Base-by-base conservation (phyloP, 2,797 vertebrate species). In the Acrossocheilus wenchowensis region DNA sequence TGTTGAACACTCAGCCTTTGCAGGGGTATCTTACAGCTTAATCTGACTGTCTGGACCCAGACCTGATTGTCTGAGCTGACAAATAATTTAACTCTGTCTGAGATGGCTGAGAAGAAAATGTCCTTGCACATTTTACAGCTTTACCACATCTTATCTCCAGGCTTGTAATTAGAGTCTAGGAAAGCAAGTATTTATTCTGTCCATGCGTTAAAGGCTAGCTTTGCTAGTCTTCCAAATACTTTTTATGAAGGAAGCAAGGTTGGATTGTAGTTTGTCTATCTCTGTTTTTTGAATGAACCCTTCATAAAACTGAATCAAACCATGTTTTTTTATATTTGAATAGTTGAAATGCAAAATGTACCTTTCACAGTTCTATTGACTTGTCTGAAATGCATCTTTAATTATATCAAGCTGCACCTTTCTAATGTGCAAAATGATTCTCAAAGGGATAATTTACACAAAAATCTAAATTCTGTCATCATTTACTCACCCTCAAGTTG, bases 21-120 rank as follows among this genome's bases (percentile, higher is more conserved):
- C 43, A n/a, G 36, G 69, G 87, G 64, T 82, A 85, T 81, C 68
- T 85, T 69, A 82, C 83, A 82, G 73, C 62, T 88, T 81, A 81
- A 84, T 86, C 80, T 78, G 62, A 60, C 69, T 26, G 75, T 34
- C 87, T 50, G 75, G 64, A 17, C 43, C 26, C 75, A 82, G 43
- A 60, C 75, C 62, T 81, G 81, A 88, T 90, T 89, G 83, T 85
- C 87, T 71, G 50, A 84, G 74, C 86, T 78, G 84, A 89, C 88
- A 90, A 84, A 72, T 81, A 89, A 83, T 85, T 87, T 78, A 85
- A 78, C 57, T 73, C 64, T 66, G 78, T 89, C 84, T 41, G 72
- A 81, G 81, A 69, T 34, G 34, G 68, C 43, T 43, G 26, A 82
- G 50, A 86, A 74, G 41, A 78, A 66, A 87, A 52, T 79, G 43